Evolutionary conservation across 2,113 vertebrate genomes (phyloP), one percentile per base, ranked within the genome.

Genomic region (Chionomys nivalis): DNA sequence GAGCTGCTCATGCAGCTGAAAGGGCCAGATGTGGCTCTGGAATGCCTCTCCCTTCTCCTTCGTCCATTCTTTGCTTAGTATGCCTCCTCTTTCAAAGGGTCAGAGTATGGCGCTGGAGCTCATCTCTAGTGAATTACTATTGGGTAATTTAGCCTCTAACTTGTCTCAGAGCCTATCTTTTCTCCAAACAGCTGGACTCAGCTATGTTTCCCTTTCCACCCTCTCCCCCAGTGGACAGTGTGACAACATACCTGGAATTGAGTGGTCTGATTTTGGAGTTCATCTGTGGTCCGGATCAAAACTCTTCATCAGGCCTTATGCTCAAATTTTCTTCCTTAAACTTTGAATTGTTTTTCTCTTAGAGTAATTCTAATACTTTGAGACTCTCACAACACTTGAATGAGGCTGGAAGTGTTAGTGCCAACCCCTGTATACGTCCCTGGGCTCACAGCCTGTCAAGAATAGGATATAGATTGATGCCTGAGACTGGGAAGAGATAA

Each of bases 181-280:
- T 33, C 21, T 63, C 68, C 49, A 23, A 12, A 8, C 2, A 58
- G 19, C n/a, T 75, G 7, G 31, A 49, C 42, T 87, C n/a, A 89
- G 33, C 13, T n/a, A 55, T 81, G 52, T 36, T 68, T 36, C 42
- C 31, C 70, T 16, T n/a, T 0, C 10, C 0, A 1, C 58, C 58
- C 6, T 58, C 58, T 21, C 19, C 10, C 10, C 7, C 42, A 36
- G 28, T 61, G 17, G 73, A 8, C 24, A 3, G 7, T 31, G 28
- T 26, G 36, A 2, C 0, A 0, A 26, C n/a, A 23, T 36, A 6
- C 5, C 0, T 19, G 16, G 39, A 75, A 78, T n/a, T 42, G 58
- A 44, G 7, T 13, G 39, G 24, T 23, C 49, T 26, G 10, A 33
- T 5, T 97, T 42, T 28, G 28, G 49, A 76, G 79, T 76, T 52